Conservation (phyloP, 1,140 invertebrate genomes). For the Brachionus manjavacas region DNA sequence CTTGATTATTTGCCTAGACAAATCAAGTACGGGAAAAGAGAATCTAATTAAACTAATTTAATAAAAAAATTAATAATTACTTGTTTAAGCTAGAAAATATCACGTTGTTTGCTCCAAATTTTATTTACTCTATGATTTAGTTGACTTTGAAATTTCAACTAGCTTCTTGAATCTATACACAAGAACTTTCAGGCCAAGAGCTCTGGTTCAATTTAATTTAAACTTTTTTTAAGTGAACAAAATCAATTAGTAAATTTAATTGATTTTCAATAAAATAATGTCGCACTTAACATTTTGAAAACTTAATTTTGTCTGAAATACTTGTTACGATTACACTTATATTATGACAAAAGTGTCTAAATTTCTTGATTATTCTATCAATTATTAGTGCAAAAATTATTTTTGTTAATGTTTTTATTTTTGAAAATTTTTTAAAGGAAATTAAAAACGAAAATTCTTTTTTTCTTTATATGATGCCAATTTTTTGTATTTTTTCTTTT, state of each 20-base stretch:
- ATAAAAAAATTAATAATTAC: not conserved
- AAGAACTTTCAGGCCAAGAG: not conserved
- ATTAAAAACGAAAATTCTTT: too few relatives aligned
- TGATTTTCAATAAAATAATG: not conserved
- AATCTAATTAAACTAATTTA: not conserved
- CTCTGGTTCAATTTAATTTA: not conserved
- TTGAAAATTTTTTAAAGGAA: too few relatives aligned
- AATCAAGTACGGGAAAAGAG: not conserved
- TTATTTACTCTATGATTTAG: not conserved
- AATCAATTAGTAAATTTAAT: too few relatives aligned
- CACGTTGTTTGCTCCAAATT: not conserved
- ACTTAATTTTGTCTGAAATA: not conserved
- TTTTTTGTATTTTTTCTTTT: too few relatives aligned
- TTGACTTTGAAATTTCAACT: not conserved
- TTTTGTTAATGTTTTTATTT: too few relatives aligned
- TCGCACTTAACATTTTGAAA: not conserved
- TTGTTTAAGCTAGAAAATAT: not conserved
- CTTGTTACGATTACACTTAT: too few relatives aligned
- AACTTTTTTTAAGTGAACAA: not conserved
- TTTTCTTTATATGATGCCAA: too few relatives aligned
- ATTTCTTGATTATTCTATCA: too few relatives aligned
- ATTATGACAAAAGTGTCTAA: too few relatives aligned
- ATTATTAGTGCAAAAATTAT: too few relatives aligned
- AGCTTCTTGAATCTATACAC: not conserved
- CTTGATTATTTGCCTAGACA: not conserved